Evolutionary conservation across 2,888 invertebrate species (phyloP).

Genomic region (Drosophila trichaetosa): DNA sequence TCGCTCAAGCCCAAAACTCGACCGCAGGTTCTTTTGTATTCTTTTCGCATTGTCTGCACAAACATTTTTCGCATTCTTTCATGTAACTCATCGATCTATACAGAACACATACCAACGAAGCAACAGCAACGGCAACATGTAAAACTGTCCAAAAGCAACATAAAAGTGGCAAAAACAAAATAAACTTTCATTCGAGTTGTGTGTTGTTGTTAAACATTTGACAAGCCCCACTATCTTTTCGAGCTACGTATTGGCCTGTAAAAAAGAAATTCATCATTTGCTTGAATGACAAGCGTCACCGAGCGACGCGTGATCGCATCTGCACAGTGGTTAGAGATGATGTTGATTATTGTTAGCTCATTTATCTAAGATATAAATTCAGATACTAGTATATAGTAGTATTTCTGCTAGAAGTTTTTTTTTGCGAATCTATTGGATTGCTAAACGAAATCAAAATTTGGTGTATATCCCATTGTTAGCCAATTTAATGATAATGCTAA

Average conservation of each 20-base stretch:
- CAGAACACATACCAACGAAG: conserved; percentile 63
- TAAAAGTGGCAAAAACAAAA: conserved; percentile 33
- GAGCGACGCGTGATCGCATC: conserved; percentile 39
- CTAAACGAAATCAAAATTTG: neutral
- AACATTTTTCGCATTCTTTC: conserved; percentile 77
- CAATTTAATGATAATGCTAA: neutral
- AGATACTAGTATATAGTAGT: neutral
- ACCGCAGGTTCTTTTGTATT: conserved; percentile 66
- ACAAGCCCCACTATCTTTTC: conserved; percentile 54
- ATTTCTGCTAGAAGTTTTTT: neutral
- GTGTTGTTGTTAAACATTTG: conserved; percentile 65
- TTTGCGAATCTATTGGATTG: neutral
- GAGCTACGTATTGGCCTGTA: conserved; percentile 53
- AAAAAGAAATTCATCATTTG: conserved; percentile 78
- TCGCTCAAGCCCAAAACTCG: conserved; percentile 22
- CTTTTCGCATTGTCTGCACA: conserved; percentile 57
- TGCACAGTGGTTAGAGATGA: conserved; percentile 52
- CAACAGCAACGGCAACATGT: conserved; percentile 30
- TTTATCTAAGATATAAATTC: neutral
- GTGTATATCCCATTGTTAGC: neutral
- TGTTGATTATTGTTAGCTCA: neutral
- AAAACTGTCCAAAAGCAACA: conserved; percentile 30
- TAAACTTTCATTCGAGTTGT: conserved; percentile 70
- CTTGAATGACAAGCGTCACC: conserved; percentile 48
- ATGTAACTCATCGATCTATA: conserved; percentile 50